Conservation (phyloP, 2,113 vertebrate genomes). For the Indri indri region DNA sequence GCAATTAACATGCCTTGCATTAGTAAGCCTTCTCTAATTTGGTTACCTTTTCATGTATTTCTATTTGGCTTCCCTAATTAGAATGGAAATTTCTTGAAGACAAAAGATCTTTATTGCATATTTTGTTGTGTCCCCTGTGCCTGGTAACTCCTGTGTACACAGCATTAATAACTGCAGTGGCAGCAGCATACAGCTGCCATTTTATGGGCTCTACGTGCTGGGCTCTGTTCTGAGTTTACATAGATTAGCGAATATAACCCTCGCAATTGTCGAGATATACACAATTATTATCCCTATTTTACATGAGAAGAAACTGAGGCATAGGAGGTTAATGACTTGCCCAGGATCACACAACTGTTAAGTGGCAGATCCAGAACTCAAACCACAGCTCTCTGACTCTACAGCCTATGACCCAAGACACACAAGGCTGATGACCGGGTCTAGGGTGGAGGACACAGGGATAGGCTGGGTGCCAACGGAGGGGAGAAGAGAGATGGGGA, state of each 20-base stretch:
- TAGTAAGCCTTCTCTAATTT: not conserved
- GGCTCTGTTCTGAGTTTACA: not conserved
- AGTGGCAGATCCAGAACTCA: not conserved
- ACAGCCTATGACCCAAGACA: not conserved
- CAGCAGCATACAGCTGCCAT: fast-evolving
- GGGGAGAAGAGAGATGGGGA: not conserved
- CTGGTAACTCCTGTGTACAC: not conserved
- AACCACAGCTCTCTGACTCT: not conserved
- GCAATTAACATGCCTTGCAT: not conserved
- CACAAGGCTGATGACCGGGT: not conserved
- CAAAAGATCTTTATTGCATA: not conserved
- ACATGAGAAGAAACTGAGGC: not conserved
- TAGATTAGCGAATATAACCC: not conserved
- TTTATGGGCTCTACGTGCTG: fast-evolving
- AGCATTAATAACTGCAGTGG: not conserved
- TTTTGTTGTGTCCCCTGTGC: not conserved
- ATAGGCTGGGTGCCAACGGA: fast-evolving
- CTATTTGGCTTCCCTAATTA: not conserved
- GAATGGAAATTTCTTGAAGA: not conserved
- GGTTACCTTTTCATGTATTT: not conserved
- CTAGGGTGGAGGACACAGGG: not conserved
- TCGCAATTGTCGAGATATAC: not conserved
- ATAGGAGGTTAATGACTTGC: not conserved
- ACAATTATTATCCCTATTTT: not conserved
- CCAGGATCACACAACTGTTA: not conserved